Conservation (phyloP, 2,797 vertebrate species). For the Epinephelus malabaricus region DNA sequence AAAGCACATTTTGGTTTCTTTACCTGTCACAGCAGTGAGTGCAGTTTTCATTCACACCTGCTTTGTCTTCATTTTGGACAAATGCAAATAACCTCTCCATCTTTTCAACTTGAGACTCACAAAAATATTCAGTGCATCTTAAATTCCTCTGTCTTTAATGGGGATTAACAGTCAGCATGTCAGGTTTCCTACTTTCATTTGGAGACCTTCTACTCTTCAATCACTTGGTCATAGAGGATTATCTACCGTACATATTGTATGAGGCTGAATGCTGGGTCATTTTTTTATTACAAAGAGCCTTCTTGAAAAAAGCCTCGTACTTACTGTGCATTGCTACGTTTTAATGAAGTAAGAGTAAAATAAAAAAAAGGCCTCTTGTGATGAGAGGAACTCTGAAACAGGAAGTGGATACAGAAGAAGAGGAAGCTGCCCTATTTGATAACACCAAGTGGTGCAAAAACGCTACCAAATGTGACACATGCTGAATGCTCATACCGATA, state of each 20-base stretch:
- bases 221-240: not conserved
- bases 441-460: slow-evolving; percentile 75
- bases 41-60: too few relatives aligned
- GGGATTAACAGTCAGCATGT: not conserved
- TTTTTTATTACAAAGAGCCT: not conserved
- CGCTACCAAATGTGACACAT: slow-evolving; percentile 42
- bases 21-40: too few relatives aligned
- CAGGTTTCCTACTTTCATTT: not conserved
- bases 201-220: not conserved
- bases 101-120: too few relatives aligned
- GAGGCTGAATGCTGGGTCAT: too few relatives aligned
- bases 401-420: slow-evolving; percentile 84
- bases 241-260: not conserved
- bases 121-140: too few relatives aligned
- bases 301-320: not conserved
- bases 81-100: too few relatives aligned
- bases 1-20: too few relatives aligned
- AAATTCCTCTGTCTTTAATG: not conserved
- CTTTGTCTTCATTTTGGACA: too few relatives aligned
- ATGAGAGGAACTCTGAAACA: slow-evolving; percentile 79
- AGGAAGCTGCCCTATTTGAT: slow-evolving; percentile 85
- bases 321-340: not conserved
- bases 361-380: slow-evolving; percentile 38
- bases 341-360: slow-evolving; percentile 6
- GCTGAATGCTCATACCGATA: not conserved